A percentile compares a stretch with the other conserved stretches of the same genome.
phyloP scores from a whole-genome alignment of 1,140 invertebrate genomes.

The Drosophila littoralis region DNA sequence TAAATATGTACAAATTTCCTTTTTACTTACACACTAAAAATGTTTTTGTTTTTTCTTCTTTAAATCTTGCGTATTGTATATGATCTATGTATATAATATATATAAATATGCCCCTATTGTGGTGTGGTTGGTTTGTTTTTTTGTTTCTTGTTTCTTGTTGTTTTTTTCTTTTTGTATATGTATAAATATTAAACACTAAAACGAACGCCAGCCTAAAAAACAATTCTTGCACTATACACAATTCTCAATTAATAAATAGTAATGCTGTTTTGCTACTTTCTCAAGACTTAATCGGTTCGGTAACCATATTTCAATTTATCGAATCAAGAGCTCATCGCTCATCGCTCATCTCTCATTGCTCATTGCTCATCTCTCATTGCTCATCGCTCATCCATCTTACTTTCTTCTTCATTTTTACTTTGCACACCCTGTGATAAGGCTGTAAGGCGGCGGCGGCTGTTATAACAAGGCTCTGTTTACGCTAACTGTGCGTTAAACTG shows the following conservation, averaged over 20 bases:
- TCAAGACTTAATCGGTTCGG: conserved; percentile 51
- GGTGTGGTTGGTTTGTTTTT: conserved; percentile 53
- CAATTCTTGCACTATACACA: conserved; percentile 59
- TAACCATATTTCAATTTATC: not conserved
- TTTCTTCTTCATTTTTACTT: conserved; percentile 16
- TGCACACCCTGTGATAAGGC: not conserved
- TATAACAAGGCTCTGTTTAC: conserved; percentile 47
- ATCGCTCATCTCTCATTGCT: not conserved
- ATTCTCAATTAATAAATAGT: conserved; percentile 79
- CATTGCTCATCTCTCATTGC: not conserved
- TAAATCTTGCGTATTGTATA: conserved; percentile 46
- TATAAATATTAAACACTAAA: conserved; percentile 80
- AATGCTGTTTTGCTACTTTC: conserved; percentile 72
- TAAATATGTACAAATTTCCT: conserved; percentile 79
- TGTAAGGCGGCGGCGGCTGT: conserved; percentile 34
- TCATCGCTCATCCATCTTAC: not conserved
- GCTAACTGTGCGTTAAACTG: conserved; percentile 56
- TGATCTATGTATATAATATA: conserved; percentile 68
- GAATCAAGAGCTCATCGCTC: conserved; percentile 1
- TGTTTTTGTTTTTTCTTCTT: conserved; percentile 46
- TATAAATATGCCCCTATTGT: conserved; percentile 66
- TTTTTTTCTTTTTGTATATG: conserved; percentile 62
- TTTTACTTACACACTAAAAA: conserved; percentile 63
- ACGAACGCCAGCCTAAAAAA: conserved; percentile 67
- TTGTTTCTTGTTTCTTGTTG: conserved; percentile 8